Conservation (phyloP, 2,888 invertebrate genomes). For the Euplexia lucipara region DNA sequence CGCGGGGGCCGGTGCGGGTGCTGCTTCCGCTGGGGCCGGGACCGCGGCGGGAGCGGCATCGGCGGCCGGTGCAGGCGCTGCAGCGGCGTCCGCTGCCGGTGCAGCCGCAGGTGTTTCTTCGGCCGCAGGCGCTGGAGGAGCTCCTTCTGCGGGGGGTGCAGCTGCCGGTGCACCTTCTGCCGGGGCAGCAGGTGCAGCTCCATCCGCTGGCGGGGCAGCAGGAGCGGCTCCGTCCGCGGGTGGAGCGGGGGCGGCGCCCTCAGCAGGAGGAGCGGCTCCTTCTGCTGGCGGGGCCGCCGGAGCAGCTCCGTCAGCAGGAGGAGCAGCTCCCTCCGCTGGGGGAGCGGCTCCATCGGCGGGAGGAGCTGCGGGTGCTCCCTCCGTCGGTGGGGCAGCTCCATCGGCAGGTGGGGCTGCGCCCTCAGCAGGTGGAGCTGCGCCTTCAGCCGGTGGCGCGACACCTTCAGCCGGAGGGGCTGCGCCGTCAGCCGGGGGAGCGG, state of each 20-base stretch:
- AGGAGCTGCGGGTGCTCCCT: slow-evolving; percentile 67
- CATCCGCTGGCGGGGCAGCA: slow-evolving; percentile 72
- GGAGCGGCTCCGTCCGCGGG: slow-evolving; percentile 66
- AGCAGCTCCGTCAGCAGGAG: slow-evolving; percentile 73
- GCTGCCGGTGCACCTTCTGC: slow-evolving; percentile 63
- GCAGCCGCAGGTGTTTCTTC: slow-evolving; percentile 62
- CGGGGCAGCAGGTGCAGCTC: slow-evolving; percentile 68
- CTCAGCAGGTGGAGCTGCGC: slow-evolving; percentile 72
- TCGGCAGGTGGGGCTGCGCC: slow-evolving; percentile 66
- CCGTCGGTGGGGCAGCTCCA: slow-evolving; percentile 71
- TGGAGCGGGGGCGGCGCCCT: slow-evolving; percentile 69
- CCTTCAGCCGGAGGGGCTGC: slow-evolving; percentile 67
- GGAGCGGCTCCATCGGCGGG: slow-evolving; percentile 68
- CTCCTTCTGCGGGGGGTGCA: slow-evolving; percentile 53
- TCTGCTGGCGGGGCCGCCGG: slow-evolving; percentile 66
- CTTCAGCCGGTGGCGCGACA: slow-evolving; percentile 70
- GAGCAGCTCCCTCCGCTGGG: slow-evolving; percentile 64
- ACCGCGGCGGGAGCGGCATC: slow-evolving; percentile 19
- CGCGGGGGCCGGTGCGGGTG: slow-evolving; percentile 56
- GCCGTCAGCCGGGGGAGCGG: slow-evolving; percentile 63
- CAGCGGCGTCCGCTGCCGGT: slow-evolving; percentile 54
- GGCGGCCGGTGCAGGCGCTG: slow-evolving; percentile 51
- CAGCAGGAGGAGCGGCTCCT: slow-evolving; percentile 62
- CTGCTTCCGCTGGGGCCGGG: slow-evolving; percentile 56
- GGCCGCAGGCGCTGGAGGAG: slow-evolving; percentile 59